These are phyloP conservation scores for Loxodonta africana DNA, from an alignment of 2,113 vertebrate species.

Conservation along the genomic window DNA sequence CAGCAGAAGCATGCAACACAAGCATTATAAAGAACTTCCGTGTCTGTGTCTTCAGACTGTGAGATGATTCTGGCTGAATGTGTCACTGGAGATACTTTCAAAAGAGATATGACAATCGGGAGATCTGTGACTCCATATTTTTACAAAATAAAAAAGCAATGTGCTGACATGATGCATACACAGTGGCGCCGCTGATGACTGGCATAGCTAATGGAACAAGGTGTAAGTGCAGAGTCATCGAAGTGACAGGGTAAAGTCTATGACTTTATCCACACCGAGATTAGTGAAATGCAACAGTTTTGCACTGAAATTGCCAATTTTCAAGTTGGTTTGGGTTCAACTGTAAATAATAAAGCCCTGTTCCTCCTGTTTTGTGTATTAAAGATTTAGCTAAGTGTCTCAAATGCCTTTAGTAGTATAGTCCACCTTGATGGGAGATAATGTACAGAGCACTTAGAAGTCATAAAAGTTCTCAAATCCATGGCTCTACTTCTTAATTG, in stretches of 20 bases:
- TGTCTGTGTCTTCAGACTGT: not conserved
- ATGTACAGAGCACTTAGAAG: not conserved
- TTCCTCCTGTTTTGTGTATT: not conserved
- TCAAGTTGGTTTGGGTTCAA: not conserved
- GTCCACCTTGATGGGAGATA: no score
- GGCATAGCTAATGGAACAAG: not conserved
- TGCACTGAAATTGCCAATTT: not conserved
- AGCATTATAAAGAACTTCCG: not conserved
- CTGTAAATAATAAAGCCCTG: not conserved
- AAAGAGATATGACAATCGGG: not conserved
- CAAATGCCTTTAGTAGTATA: not conserved
- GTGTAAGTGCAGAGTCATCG: not conserved
- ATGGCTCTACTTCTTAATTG: not conserved
- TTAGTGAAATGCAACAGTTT: not conserved
- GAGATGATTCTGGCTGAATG: not conserved
- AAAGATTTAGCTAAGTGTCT: not conserved
- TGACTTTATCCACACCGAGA: not conserved
- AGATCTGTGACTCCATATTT: not conserved
- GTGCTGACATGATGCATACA: no score
- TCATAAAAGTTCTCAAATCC: not conserved
- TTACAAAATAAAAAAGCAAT: not conserved
- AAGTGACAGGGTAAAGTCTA: not conserved
- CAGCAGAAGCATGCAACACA: not conserved
- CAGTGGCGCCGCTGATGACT: fast-evolving
- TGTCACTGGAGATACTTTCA: not conserved